Base-by-base conservation (phyloP, 1,140 invertebrate genomes). In the Drosophila repleta region DNA sequence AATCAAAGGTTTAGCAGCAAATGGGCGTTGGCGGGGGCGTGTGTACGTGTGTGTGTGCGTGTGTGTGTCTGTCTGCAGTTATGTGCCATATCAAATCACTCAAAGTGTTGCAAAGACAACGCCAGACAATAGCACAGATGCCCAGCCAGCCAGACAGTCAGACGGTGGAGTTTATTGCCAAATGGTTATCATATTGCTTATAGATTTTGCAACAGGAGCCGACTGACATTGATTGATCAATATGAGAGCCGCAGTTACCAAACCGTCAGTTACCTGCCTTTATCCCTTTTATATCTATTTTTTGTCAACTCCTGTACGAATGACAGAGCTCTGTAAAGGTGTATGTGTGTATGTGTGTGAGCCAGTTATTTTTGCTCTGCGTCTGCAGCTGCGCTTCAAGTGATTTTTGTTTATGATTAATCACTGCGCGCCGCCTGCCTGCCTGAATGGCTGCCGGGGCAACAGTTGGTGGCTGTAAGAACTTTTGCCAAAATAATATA, bases 141-240 rank as follows among this genome's bases (percentile, higher is more conserved):
- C 21, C 26, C 35, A 45, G 52, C 8, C 46, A 39, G 26, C 17
- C 62, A 53, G 32, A 37, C 24, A 48, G 63, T 45, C 32, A 66
- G 49, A 29, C 55, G 55, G 29, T 55, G 64, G 78, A 87, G 78
- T 87, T 87, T 87, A 87, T 87, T 87, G 83, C 65, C 75, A 88
- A 88, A 88, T 88, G 83, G 83, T 83, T 88, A 79, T 88, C 83
- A 88, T 88, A 88, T 88, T 88, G 83, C 87, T 88, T 88, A 88
- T 88, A 88, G 83, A 88, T 88, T 78, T 83, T 43, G 53, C 46
- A 56, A 56, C 67, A 41, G n/a, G 26, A 26, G 63, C 60, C 72
- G 65, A 70, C 76, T 88, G 83, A 88, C 83, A 82, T 81, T 88
- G 83, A 88, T 88, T 88, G 83, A 88, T 88, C 83, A 80, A 80